Evolutionary conservation across 2,113 vertebrate species (phyloP).

Genomic region (Eudorcas thomsonii): DNA sequence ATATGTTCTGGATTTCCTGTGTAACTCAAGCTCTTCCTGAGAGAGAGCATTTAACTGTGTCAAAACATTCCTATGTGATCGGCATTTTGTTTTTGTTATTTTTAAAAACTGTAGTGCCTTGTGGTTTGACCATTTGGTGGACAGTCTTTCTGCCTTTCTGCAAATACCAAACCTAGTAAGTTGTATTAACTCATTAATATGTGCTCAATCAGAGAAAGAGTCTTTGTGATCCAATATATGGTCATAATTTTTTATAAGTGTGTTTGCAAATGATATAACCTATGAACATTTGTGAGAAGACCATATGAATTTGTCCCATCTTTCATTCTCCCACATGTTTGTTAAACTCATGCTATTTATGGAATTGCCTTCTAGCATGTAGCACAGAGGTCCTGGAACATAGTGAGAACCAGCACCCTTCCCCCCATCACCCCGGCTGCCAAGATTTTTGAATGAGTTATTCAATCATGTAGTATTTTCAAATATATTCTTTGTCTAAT

Average conservation of each 20-base stretch:
- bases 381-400: not conserved
- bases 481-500: not conserved
- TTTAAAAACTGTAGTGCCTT: not conserved
- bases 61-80: constrained; percentile 11
- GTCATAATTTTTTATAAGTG: not conserved
- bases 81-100: constrained; percentile 15
- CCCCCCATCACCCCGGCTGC: not conserved
- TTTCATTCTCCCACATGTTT: not conserved
- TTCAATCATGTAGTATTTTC: not conserved
- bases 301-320: not conserved
- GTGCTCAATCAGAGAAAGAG: not conserved
- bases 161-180: not conserved
- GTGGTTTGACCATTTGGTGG: constrained; percentile 35
- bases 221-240: not conserved
- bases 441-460: not conserved
- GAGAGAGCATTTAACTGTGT: constrained; percentile 12
- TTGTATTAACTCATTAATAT: not conserved
- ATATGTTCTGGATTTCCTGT: constrained; percentile 40
- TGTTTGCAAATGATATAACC: not conserved
- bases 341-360: not conserved
- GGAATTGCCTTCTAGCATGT: not conserved
- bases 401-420: not conserved
- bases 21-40: not conserved
- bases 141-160: not conserved
- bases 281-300: not conserved